Percentiles rank a stretch among this genome's conserved stretches.
phyloP scores from a whole-genome alignment of 2,888 invertebrate genomes.

The Osmoderma eremita region DNA sequence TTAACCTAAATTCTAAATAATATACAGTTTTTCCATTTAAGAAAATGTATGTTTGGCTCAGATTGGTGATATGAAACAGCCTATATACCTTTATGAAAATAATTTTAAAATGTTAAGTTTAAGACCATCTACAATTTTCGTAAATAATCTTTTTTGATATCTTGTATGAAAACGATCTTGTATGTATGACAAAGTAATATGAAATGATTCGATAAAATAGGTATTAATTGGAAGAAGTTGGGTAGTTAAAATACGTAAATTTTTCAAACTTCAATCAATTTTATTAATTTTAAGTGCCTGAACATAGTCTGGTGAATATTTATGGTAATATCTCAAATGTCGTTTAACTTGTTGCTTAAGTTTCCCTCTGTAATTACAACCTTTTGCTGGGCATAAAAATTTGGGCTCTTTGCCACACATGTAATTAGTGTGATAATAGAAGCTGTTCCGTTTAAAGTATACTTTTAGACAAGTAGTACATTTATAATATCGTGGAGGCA shows the following conservation, averaged over 20 bases:
- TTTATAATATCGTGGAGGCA: not conserved
- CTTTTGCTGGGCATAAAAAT: conserved; percentile 23
- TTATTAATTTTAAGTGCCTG: conserved; percentile 1
- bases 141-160: too few species aligned
- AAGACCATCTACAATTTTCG: too few species aligned
- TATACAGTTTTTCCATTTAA: too few species aligned
- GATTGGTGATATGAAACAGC: too few species aligned
- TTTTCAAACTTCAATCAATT: conserved; percentile 8
- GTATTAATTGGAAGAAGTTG: too few species aligned
- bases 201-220: too few species aligned
- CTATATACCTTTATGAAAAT: too few species aligned
- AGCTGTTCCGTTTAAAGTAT: conserved; percentile 21
- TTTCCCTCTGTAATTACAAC: conserved; percentile 27
- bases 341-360: conserved; percentile 31
- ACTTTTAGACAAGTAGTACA: conserved; percentile 25
- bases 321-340: conserved; percentile 20
- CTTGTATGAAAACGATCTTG: too few species aligned
- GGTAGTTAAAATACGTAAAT: not conserved
- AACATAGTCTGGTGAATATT: conserved; percentile 16
- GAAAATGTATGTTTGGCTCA: too few species aligned
- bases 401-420: conserved; percentile 29
- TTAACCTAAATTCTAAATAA: too few species aligned
- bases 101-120: too few species aligned
- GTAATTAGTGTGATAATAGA: conserved; percentile 24
- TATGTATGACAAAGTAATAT: too few species aligned